Evolutionary conservation across 2,797 vertebrate genomes (phyloP), one percentile per base, ranked within the genome.

Genomic region (Mycteria americana): DNA sequence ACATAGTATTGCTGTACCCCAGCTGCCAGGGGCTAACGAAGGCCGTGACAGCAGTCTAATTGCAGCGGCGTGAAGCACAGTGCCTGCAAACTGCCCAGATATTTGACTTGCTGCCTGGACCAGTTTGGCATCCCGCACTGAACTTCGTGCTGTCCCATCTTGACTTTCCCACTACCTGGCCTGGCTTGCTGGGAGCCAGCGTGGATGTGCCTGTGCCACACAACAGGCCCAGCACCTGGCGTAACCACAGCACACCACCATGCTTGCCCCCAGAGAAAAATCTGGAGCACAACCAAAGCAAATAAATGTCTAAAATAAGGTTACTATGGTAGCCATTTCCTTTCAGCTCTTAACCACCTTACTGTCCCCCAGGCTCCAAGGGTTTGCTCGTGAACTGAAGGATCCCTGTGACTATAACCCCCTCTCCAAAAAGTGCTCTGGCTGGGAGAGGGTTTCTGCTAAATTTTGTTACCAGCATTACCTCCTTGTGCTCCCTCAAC

Each of bases 1-100:
- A 7, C 1, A 3, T 2, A 4, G 4, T 11, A 6, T 6, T 37
- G 15, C 7, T 13, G 24, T n/a, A 46, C 13, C 17, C 22, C 56
- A 30, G 0, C 5, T 48, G 21, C 59, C 33, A 57, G 25, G 48
- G 46, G 21, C 65, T 77, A 56, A 15, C 0, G 0, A 43, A 39
- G 65, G 23, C 51, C 30, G 19, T 15, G 60, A 12, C 22, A 78
- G 28, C 59, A 62, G 45, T 14, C 3, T 12, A 18, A 15, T 30
- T 31, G 53, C 45, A 35, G 13, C 63, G 35, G 7, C 35, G 31
- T 9, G n/a, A 57, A 86, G 18, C 23, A 39, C 24, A 48, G 18
- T 5, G 13, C 28, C 15, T 45, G 13, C 18, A 46, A 30, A 7
- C 23, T 28, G 25, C 24, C 21, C 19, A 15, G 13, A 7, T 53